Conservation (phyloP, 2,113 vertebrate species). For the Terrapene triunguis region DNA sequence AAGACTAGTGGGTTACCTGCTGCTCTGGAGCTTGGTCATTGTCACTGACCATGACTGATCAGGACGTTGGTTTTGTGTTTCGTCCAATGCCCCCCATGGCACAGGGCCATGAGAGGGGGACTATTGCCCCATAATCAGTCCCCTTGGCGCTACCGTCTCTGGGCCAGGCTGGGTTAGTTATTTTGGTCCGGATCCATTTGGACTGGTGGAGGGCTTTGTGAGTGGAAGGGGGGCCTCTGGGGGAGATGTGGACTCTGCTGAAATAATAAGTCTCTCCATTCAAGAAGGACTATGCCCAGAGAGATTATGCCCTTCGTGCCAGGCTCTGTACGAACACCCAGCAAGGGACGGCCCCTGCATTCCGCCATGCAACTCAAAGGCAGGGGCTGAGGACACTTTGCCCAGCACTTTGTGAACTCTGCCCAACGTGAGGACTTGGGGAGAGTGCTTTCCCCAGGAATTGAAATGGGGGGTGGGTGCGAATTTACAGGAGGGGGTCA, state of each 20-base stretch:
- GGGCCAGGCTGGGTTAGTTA: no score
- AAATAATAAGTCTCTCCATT: neutral
- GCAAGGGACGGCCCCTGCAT: neutral
- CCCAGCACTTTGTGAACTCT: neutral
- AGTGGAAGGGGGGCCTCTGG: neutral
- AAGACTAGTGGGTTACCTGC: no score
- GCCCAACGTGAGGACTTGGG: neutral
- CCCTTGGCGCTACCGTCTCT: no score
- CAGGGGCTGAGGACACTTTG: neutral
- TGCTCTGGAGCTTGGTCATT: no score
- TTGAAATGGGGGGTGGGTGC: no score
- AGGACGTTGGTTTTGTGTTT: no score
- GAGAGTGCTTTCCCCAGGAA: no score
- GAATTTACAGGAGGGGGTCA: no score
- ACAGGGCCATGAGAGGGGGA: no score
- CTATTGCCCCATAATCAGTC: no score
- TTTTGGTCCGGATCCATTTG: neutral
- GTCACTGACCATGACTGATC: no score
- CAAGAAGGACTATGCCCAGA: neutral
- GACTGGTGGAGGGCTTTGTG: neutral
- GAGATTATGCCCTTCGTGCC: neutral
- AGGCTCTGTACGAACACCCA: neutral
- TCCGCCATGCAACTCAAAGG: neutral
- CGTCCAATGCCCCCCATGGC: no score
- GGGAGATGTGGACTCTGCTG: neutral